phyloP scores from a whole-genome alignment of 2,888 invertebrate genomes.

The Synanthedon andrenaeformis region DNA sequence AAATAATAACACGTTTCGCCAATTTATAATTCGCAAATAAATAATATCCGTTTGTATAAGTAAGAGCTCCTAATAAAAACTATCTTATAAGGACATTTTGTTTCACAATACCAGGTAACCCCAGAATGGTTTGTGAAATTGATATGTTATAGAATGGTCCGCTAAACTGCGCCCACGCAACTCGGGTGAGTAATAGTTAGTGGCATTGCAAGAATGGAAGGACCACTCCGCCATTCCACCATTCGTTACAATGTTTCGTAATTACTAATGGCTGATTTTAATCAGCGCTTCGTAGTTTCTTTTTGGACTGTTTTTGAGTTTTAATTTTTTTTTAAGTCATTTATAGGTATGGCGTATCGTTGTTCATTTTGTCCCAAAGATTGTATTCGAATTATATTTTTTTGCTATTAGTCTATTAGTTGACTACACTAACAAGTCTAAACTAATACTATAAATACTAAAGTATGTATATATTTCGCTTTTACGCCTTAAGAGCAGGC shows the following conservation, averaged over 20 bases:
- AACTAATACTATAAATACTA: too few relatives aligned
- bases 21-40: too few relatives aligned
- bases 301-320: neutral
- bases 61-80: too few relatives aligned
- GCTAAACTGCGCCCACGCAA: slow-evolving; percentile 10
- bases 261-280: neutral
- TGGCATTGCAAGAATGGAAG: slow-evolving; percentile 2
- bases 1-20: too few relatives aligned
- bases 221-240: slow-evolving; percentile 1
- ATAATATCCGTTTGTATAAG: too few relatives aligned
- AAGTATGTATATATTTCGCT: too few relatives aligned
- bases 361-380: neutral
- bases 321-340: neutral
- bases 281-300: neutral
- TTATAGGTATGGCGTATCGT: neutral
- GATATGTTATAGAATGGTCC: neutral
- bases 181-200: slow-evolving; percentile 15
- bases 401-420: too few relatives aligned
- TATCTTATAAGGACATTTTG: too few relatives aligned
- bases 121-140: neutral
- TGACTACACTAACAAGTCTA: too few relatives aligned
- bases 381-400: too few relatives aligned
- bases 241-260: slow-evolving; percentile 1
- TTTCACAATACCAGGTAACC: too few relatives aligned
- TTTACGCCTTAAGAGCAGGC: too few relatives aligned